Conservation (phyloP, 1,140 invertebrate species). For the Lepeophtheirus salmonis region DNA sequence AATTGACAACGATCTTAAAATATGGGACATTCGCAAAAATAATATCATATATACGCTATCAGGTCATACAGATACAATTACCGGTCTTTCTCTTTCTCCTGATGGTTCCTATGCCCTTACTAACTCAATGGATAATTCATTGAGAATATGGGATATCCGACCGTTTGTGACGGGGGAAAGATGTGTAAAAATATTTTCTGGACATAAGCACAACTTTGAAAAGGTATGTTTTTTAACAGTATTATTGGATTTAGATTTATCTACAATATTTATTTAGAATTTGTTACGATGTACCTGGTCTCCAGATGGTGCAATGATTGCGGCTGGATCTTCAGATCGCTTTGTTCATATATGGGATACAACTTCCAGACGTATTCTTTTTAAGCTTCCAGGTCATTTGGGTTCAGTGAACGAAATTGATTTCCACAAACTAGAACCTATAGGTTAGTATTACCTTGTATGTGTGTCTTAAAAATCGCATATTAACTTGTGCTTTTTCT, state of each 20-base stretch:
- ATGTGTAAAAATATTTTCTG: constrained; percentile 76
- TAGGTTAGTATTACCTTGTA: constrained; percentile 37
- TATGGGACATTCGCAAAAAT: constrained; percentile 43
- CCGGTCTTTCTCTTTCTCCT: constrained; percentile 70
- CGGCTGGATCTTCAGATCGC: constrained; percentile 80
- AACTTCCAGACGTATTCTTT: constrained; percentile 66
- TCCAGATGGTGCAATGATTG: constrained; percentile 57
- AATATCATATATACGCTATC: constrained; percentile 49
- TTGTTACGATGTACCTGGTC: constrained; percentile 73
- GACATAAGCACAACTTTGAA: constrained; percentile 96
- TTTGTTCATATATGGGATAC: constrained; percentile 96
- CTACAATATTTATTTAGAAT: constrained; percentile 35
- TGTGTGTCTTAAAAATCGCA: neutral
- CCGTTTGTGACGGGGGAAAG: constrained; percentile 61
- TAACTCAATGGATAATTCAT: constrained; percentile 91
- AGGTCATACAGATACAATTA: constrained; percentile 84
- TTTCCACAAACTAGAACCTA: constrained; percentile 86
- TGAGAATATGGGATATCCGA: constrained; percentile 47
- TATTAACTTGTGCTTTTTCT: constrained; percentile 24
- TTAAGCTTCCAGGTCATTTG: constrained; percentile 93
- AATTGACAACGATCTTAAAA: constrained; percentile 90
- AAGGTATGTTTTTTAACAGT: constrained; percentile 40
- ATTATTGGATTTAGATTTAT: neutral
- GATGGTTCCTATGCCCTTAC: constrained; percentile 85
- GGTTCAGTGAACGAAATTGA: constrained; percentile 91